Evolutionary conservation across 2,797 vertebrate species (phyloP).

Genomic region (Muscicapa striata): DNA sequence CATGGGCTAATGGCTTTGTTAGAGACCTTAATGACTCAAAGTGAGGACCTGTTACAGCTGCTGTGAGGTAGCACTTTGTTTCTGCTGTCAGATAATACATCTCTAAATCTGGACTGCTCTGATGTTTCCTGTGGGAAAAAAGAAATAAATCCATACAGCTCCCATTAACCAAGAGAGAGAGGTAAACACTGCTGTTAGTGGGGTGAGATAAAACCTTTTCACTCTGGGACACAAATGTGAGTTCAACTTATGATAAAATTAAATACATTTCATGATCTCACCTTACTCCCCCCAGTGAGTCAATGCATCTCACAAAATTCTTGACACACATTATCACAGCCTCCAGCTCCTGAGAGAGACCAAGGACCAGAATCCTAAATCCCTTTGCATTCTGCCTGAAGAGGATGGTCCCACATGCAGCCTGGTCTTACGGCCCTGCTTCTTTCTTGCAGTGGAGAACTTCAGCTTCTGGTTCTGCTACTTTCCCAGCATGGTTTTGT

Average conservation of each 20-base stretch:
- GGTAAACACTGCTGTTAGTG: not conserved
- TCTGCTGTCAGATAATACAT: constrained; percentile 19
- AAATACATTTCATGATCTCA: constrained; percentile 14
- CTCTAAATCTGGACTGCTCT: constrained; percentile 31
- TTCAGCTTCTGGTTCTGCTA: not conserved
- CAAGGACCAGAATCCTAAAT: not conserved
- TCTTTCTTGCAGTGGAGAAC: not conserved
- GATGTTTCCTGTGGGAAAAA: constrained; percentile 23
- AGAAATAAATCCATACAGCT: constrained; percentile 32
- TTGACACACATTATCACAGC: not conserved
- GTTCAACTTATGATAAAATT: constrained; percentile 27
- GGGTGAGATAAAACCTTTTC: constrained; percentile 36
- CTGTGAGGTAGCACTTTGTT: constrained; percentile 24
- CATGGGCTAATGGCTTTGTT: not conserved
- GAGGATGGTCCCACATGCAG: not conserved
- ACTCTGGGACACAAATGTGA: constrained; percentile 46
- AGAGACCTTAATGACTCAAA: not conserved
- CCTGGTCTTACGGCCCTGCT: not conserved
- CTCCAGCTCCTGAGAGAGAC: not conserved
- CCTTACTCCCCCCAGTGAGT: not conserved
- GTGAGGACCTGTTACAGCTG: not conserved
- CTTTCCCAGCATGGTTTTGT: not conserved
- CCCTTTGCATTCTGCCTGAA: not conserved
- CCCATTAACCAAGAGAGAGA: not conserved
- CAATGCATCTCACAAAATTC: not conserved